phyloP scores from a whole-genome alignment of 2,888 invertebrate genomes.

The Parnassius apollo region DNA sequence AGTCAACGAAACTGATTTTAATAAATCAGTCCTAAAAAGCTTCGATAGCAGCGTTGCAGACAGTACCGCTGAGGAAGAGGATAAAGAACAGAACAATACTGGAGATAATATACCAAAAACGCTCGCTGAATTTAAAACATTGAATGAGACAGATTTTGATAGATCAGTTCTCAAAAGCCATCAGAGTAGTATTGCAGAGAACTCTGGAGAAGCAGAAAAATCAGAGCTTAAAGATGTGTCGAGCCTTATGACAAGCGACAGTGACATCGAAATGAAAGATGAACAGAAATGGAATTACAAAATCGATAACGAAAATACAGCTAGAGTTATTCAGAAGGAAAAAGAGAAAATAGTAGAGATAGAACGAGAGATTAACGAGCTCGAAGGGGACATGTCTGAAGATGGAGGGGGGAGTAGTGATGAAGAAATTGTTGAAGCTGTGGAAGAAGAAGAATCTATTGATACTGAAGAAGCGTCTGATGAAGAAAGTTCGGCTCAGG shows the following conservation, averaged over 20 bases:
- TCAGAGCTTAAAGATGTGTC: constrained; percentile 36
- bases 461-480: constrained; percentile 33
- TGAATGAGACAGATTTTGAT: constrained; percentile 51
- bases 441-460: constrained; percentile 33
- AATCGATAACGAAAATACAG: constrained; percentile 34
- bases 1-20: constrained; percentile 52
- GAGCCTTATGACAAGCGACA: constrained; percentile 68
- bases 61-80: constrained; percentile 38
- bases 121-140: constrained; percentile 41
- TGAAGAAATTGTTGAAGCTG: constrained; percentile 34
- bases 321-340: constrained; percentile 58
- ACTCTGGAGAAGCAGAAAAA: constrained; percentile 33
- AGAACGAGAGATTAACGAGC: constrained; percentile 69
- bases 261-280: constrained; percentile 57
- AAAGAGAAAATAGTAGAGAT: constrained; percentile 69
- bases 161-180: constrained; percentile 58
- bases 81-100: constrained; percentile 28
- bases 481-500: constrained; percentile 22
- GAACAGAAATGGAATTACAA: constrained; percentile 33
- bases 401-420: constrained; percentile 42
- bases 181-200: constrained; percentile 49
- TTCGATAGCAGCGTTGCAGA: constrained; percentile 37
- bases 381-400: constrained; percentile 65
- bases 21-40: constrained; percentile 52
- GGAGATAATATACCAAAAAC: constrained; percentile 39